A percentile compares a stretch with the other conserved stretches of the same genome.
These are phyloP conservation scores for Polypedilum vanderplanki DNA, from an alignment of 1,140 invertebrate species.

Conservation along the genomic window DNA sequence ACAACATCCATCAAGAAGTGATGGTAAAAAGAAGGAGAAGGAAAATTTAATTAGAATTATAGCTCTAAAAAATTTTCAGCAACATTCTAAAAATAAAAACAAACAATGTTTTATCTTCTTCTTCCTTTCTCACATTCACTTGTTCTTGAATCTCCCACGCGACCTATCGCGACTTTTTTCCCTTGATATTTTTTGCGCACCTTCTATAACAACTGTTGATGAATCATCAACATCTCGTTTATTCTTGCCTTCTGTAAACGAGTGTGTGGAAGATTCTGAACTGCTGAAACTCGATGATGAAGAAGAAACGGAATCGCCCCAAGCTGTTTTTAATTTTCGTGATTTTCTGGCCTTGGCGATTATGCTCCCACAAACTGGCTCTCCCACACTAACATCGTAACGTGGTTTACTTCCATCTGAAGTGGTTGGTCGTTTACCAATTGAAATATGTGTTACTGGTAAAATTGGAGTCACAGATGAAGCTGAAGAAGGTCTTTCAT, in stretches of 20 bases:
- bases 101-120: background rate
- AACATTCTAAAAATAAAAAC: background rate
- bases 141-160: background rate
- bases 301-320: background rate
- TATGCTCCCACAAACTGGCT: slow-evolving; percentile 28
- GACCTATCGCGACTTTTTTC: background rate
- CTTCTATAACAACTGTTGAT: background rate
- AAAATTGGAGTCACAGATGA: background rate
- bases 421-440: background rate
- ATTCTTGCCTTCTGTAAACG: background rate
- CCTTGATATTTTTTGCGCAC: too few relatives aligned
- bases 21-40: too few relatives aligned
- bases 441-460: slow-evolving; percentile 15
- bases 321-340: slow-evolving; percentile 17
- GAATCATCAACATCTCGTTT: background rate
- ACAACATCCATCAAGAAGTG: too few relatives aligned
- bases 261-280: background rate
- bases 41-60: too few relatives aligned
- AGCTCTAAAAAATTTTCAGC: too few relatives aligned
- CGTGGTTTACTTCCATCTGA: background rate
- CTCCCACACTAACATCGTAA: slow-evolving; percentile 15
- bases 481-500: slow-evolving; percentile 4
- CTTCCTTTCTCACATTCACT: background rate
- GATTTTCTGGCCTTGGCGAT: background rate
- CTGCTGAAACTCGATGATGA: slow-evolving; percentile 18